phyloP scores from a whole-genome alignment of 2,797 vertebrate genomes.

The Antrozous pallidus region DNA sequence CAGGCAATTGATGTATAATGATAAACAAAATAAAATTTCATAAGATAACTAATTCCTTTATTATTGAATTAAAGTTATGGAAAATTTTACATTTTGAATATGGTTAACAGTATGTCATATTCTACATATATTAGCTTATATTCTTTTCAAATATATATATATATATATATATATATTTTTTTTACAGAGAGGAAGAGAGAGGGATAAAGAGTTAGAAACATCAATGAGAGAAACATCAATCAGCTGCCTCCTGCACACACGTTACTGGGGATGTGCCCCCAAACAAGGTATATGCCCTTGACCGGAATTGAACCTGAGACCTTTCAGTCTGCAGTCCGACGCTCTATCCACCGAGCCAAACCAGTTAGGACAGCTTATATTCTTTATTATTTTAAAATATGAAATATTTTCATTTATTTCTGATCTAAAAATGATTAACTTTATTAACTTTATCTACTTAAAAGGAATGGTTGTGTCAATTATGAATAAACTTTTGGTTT shows the following conservation, averaged over 20 bases:
- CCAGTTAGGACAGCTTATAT: background rate
- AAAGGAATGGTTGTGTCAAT: background rate
- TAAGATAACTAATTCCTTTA: background rate
- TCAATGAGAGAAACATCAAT: too few relatives aligned
- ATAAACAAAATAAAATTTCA: slow-evolving; percentile 14
- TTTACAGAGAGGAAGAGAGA: too few relatives aligned
- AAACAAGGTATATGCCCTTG: too few relatives aligned
- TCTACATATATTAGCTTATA: background rate
- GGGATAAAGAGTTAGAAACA: too few relatives aligned
- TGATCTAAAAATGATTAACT: background rate
- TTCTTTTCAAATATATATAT: background rate
- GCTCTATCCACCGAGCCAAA: too few relatives aligned
- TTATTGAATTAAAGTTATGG: background rate
- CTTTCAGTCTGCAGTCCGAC: too few relatives aligned
- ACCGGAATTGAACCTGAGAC: too few relatives aligned
- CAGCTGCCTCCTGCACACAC: too few relatives aligned
- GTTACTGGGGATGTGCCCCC: too few relatives aligned
- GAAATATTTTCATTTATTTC: background rate
- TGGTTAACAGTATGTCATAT: background rate
- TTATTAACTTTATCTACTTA: background rate
- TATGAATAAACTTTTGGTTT: background rate
- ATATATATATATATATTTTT: too few relatives aligned
- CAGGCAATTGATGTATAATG: background rate
- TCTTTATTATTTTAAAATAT: background rate
- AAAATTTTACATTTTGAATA: background rate